Conservation (phyloP, 2,888 invertebrate genomes). For the Cabera pusaria region DNA sequence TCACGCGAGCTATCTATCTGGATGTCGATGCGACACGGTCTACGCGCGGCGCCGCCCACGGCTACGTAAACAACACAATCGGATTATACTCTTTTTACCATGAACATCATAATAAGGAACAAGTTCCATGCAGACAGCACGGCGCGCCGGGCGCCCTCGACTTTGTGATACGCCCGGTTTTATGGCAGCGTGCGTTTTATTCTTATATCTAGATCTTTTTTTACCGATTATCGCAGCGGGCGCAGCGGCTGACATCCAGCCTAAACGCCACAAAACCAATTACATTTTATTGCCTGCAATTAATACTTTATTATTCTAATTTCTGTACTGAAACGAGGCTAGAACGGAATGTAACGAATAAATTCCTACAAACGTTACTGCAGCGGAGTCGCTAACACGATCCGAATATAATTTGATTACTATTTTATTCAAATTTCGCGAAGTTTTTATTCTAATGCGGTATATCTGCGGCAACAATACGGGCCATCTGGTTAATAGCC, state of each 20-base stretch:
- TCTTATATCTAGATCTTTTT: too few species aligned
- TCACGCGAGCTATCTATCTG: conserved; percentile 11
- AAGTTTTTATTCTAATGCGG: conserved; percentile 21
- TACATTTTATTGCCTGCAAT: conserved; percentile 43
- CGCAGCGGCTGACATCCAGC: conserved; percentile 49
- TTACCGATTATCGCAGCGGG: conserved; percentile 35
- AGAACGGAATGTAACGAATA: conserved; percentile 26
- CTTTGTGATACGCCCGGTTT: conserved; percentile 34
- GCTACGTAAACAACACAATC: conserved; percentile 17
- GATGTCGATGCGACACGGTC: conserved; percentile 2
- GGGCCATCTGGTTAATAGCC: conserved; percentile 24
- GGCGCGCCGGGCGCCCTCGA: conserved; percentile 43
- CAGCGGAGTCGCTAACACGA: conserved; percentile 9
- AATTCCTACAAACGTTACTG: conserved; percentile 22
- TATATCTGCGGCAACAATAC: conserved; percentile 16
- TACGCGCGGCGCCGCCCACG: conserved; percentile 4
- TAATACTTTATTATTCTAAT: conserved; percentile 54
- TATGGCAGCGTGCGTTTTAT: conserved; percentile 45
- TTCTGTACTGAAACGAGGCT: conserved; percentile 31
- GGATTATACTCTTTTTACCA: conserved; percentile 42
- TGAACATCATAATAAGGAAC: conserved; percentile 43
- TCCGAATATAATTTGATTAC: conserved; percentile 13
- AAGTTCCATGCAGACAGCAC: conserved; percentile 67
- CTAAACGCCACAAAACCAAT: conserved; percentile 45
- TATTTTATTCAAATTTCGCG: conserved; percentile 18